Evolutionary conservation across 2,797 vertebrate species (phyloP).

Genomic region (Chelmon rostratus): DNA sequence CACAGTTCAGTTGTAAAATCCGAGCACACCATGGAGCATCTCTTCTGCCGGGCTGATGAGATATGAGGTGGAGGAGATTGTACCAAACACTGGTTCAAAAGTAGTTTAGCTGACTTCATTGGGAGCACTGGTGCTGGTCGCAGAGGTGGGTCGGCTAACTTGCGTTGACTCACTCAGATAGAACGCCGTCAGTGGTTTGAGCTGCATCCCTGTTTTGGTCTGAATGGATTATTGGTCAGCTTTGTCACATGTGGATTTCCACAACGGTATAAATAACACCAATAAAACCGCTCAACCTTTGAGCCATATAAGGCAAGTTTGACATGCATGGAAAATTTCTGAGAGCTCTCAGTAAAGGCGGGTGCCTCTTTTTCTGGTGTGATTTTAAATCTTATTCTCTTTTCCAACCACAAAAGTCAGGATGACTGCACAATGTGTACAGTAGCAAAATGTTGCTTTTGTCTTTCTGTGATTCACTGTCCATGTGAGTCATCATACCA

Average conservation of each 20-base stretch:
- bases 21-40: too few species aligned
- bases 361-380: background rate
- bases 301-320: slow-evolving; percentile 4
- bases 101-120: too few species aligned
- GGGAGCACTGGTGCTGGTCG: too few species aligned
- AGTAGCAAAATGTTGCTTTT: slow-evolving; percentile 41
- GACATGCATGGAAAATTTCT: background rate
- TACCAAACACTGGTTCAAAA: too few species aligned
- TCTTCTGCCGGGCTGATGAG: too few species aligned
- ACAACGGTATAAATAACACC: too few species aligned
- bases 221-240: background rate
- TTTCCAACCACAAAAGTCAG: background rate
- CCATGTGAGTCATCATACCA: slow-evolving; percentile 61
- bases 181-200: background rate
- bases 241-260: background rate
- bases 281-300: background rate
- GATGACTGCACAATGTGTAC: slow-evolving; percentile 5
- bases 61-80: too few species aligned
- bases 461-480: slow-evolving; percentile 48
- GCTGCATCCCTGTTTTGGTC: background rate
- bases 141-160: background rate
- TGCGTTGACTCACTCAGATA: background rate
- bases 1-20: too few species aligned
- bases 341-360: background rate
- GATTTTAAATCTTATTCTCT: background rate